Evolutionary conservation across 2,888 invertebrate species (phyloP), one percentile per base, ranked within the genome.

Genomic region (Leptopilina syphax): DNA sequence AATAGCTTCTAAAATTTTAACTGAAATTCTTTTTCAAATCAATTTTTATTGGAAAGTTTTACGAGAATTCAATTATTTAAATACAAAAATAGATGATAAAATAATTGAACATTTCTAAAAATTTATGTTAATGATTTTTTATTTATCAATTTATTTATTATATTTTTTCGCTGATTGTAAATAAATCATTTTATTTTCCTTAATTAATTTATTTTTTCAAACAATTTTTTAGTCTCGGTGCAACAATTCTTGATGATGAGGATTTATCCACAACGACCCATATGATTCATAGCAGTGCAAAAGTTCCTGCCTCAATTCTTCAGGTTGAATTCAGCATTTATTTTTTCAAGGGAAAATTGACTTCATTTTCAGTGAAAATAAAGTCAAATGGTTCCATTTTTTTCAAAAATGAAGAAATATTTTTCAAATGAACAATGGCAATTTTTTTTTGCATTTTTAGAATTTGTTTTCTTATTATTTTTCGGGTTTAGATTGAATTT

Each of bases 141-240:
- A 41, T 27, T 13, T 44, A 77, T 18, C 0, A 18, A 18, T 34
- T 34, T 34, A 34, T 34, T 34, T 34, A 34, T 34, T 34, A 34
- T 34, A 34, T 34, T 34, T 34, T 34, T 34, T 34, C 3, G 4
- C 2, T 34, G 34, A 34, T 34, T 34, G 34, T 3, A 34, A 34
- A 34, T 34, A 34, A 34, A 3, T 34, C 34, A 34, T 34, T 5
- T 57, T 63, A 50, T 78, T 73, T 47, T 57, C 66, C 70, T 78
- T 65, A 73, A 73, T 66, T 27, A 9, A 24, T 63, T 63, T 44
- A 8, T 24, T 63, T 34, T 34, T 34, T 34, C 34, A 3, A 9
- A 63, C 63, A 63, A 63, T 50, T 67, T 66, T 67, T 66, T 77
- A 91, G 91, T 77, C 86, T 90, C 0, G 91, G 91, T 3, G 90